phyloP scores from a whole-genome alignment of 2,797 vertebrate species.

The Coccyzus lansbergi region DNA sequence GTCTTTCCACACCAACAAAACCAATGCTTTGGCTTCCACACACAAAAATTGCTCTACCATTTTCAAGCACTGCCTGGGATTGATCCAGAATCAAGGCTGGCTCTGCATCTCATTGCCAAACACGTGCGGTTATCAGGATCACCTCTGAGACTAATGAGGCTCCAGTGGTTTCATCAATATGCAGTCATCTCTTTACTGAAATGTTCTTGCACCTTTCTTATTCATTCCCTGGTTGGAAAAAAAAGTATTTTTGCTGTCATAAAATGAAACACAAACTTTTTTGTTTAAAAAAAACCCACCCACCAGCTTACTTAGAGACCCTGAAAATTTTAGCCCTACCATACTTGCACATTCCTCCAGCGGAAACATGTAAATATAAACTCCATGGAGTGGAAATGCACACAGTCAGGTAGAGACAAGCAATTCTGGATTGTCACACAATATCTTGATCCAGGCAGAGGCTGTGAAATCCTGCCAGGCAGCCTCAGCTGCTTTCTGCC shows the following conservation, averaged over 20 bases:
- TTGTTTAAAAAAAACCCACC: neutral
- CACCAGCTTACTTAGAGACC: neutral
- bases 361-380: slow-evolving; percentile 16
- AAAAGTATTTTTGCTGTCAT: neutral
- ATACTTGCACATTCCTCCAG: neutral
- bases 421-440: slow-evolving; percentile 25
- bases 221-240: neutral
- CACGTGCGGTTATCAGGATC: rapidly evolving
- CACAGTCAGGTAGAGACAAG: slow-evolving; percentile 25
- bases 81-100: neutral
- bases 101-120: neutral
- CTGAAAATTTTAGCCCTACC: slow-evolving; percentile 2
- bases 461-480: slow-evolving; percentile 13
- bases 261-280: neutral
- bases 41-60: neutral
- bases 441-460: neutral
- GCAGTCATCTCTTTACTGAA: neutral
- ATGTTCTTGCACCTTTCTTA: neutral
- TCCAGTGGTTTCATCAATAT: neutral
- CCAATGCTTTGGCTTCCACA: neutral
- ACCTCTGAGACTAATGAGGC: neutral
- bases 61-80: neutral
- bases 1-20: neutral
- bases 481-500: neutral
- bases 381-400: neutral